These are phyloP conservation scores for Bergia puertoricense DNA, from an alignment of 92 coral and sea anemone genomes.

Conservation along the genomic window DNA sequence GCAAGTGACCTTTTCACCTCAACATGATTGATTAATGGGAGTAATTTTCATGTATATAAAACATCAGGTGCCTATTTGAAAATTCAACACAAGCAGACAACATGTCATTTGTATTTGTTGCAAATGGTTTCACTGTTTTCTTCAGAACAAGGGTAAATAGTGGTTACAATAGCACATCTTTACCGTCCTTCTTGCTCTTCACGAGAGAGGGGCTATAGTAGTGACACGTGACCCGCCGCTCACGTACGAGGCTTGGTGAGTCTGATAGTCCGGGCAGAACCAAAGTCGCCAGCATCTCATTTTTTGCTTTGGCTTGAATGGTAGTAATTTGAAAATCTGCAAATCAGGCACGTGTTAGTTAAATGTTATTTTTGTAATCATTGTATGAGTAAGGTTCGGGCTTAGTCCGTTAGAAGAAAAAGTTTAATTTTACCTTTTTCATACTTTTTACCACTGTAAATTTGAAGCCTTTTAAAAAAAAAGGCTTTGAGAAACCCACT, in stretches of 20 bases:
- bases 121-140: neutral
- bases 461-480: too few species aligned
- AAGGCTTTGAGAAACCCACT: too few species aligned
- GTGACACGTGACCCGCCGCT: slow-evolving; percentile 79
- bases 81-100: too few species aligned
- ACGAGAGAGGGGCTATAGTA: slow-evolving; percentile 69
- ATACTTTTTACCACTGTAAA: too few species aligned
- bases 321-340: slow-evolving; percentile 78
- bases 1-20: too few species aligned
- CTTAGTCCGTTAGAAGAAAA: neutral
- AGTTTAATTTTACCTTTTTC: too few species aligned
- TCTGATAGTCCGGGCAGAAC: slow-evolving; percentile 83
- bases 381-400: neutral
- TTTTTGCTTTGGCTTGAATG: slow-evolving; percentile 87
- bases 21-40: too few species aligned
- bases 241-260: slow-evolving; percentile 53
- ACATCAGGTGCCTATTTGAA: too few species aligned
- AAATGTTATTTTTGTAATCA: neutral
- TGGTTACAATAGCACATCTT: neutral
- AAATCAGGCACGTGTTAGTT: neutral
- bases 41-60: too few species aligned
- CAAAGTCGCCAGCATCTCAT: slow-evolving; percentile 95
- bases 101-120: neutral
- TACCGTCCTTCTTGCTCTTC: slow-evolving; percentile 91
- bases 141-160: neutral